Base-by-base conservation (phyloP, 2,888 invertebrate genomes). In the Branchellion lobata region DNA sequence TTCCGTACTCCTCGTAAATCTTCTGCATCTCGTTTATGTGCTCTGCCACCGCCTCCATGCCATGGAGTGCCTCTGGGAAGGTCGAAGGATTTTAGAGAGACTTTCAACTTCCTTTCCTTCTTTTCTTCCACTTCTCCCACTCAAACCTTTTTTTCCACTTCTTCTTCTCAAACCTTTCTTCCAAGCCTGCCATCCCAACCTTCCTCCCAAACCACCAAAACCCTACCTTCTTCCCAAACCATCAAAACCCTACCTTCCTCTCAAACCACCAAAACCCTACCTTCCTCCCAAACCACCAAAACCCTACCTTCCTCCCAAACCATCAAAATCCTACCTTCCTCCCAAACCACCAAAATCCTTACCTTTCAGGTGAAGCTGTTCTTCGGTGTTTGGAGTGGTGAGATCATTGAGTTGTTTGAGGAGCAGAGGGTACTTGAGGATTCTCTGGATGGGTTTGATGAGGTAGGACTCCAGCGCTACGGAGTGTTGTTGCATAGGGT, bases 21-120 rank as follows among this genome's bases (percentile, higher is more conserved):
- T 97, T 92, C 91, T 97, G 97, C 96, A 97, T 97, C 90, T 97
- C 96, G 89, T 97, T 98, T 86, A 98, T 97, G 90, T 98, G 97
- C 89, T 97, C 96, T 71, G 97, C 97, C 84, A 97, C 97, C 89
- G 96, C 95, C 88, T 97, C 96, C 96, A 97, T 97, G 84, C 86
- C 96, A 88, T 95, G 94, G 80, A 96, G 90, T 84, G 96, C 95
- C 91, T 96, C 95, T 94, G 91, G 82, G 61, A 14, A 5, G 40
- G 5, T 40, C 8, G 21, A 14, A n/a, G n/a, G n/a, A n/a, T n/a
- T n/a, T n/a, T n/a, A n/a, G n/a, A n/a, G n/a, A n/a, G n/a, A n/a
- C n/a, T n/a, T 14, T 40, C 40, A 40, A 40, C 14, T 40, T 40
- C 40, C 40, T 40, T 5, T 14, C 40, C 5, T 40, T n/a, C 40